These are phyloP conservation scores for Nannobrachium achirus DNA, from an alignment of 2,113 vertebrate genomes.

Conservation along the genomic window DNA sequence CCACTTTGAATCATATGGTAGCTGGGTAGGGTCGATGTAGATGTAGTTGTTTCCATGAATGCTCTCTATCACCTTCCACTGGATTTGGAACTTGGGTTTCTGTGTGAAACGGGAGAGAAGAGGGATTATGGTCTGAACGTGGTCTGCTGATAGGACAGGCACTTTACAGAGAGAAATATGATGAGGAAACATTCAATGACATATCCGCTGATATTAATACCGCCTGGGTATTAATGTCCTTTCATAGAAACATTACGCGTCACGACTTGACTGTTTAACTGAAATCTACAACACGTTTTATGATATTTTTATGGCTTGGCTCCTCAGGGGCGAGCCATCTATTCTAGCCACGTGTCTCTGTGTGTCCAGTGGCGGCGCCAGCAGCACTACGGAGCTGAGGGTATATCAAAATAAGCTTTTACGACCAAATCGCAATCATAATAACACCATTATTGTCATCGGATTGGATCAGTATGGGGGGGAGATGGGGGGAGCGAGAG, in stretches of 20 bases:
- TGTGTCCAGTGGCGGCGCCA: too few species aligned
- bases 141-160: background rate
- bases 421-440: too few species aligned
- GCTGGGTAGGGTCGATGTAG: constrained; percentile 93
- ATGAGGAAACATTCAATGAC: background rate
- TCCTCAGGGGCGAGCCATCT: too few species aligned
- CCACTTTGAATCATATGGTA: constrained; percentile 95
- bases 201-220: too few species aligned
- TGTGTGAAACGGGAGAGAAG: constrained; percentile 57
- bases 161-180: background rate
- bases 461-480: too few species aligned
- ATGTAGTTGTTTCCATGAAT: constrained; percentile 92
- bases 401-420: too few species aligned
- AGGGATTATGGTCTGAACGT: background rate
- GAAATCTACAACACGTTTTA: background rate
- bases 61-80: constrained; percentile 96
- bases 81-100: constrained; percentile 95
- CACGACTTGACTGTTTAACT: background rate
- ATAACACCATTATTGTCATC: too few species aligned
- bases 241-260: background rate
- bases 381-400: too few species aligned
- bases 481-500: too few species aligned
- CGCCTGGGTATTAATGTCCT: background rate
- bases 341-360: too few species aligned
- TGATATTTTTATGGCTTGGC: too few species aligned